Evolutionary conservation across 1,140 invertebrate species (phyloP).

Genomic region (Antheraea mylitta): DNA sequence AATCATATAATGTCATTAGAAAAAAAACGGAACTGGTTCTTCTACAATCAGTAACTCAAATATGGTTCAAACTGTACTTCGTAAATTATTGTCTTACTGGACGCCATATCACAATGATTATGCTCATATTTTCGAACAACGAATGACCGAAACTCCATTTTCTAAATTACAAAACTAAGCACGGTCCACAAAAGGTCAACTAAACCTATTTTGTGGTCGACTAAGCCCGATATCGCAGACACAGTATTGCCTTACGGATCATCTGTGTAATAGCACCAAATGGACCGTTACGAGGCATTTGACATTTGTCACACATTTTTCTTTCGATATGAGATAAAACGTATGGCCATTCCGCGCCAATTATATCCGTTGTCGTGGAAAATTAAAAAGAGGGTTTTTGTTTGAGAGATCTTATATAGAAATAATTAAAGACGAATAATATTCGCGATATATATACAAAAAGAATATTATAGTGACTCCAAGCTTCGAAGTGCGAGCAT

Average conservation of each 20-base stretch:
- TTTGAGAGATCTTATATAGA: not conserved
- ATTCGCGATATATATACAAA: no score
- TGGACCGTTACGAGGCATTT: not conserved
- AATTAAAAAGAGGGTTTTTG: not conserved
- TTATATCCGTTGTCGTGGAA: not conserved
- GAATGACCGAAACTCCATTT: not conserved
- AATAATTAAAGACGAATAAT: not conserved
- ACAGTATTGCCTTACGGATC: slow-evolving; percentile 3
- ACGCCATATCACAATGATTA: not conserved
- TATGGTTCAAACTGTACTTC: not conserved
- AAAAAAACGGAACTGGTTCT: no score
- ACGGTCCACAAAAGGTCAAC: slow-evolving; percentile 1
- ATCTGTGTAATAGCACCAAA: slow-evolving; percentile 1
- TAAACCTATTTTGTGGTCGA: slow-evolving; percentile 1
- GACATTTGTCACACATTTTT: slow-evolving; percentile 4
- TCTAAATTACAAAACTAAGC: slow-evolving; percentile 3
- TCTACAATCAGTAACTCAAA: no score
- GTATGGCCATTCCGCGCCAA: not conserved
- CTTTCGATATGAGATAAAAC: not conserved
- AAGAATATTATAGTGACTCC: no score
- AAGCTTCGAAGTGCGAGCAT: no score
- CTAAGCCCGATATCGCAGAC: not conserved
- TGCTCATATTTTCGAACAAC: not conserved
- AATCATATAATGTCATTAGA: no score
- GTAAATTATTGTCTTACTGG: not conserved